Conservation (phyloP, 2,888 invertebrate genomes). For the Unio pictorum region DNA sequence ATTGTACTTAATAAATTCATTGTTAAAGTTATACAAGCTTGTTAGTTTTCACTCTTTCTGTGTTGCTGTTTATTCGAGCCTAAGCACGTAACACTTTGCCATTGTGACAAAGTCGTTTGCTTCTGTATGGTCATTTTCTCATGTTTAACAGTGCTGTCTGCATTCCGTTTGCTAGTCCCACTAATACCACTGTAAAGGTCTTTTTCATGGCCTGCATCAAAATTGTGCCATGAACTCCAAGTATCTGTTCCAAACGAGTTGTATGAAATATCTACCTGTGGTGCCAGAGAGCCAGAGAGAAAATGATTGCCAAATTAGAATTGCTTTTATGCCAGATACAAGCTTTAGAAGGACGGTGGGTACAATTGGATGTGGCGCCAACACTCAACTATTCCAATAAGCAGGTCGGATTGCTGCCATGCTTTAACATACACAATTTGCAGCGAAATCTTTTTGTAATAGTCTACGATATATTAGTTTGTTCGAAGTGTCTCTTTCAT, state of each 20-base stretch:
- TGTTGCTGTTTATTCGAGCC: too few species aligned
- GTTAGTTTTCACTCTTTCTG: too few species aligned
- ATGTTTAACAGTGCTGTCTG: constrained; percentile 9
- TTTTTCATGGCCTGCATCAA: constrained; percentile 22
- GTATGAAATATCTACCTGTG: constrained; percentile 11
- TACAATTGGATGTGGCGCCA: constrained; percentile 8
- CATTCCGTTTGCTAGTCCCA: constrained; percentile 6
- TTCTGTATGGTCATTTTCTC: constrained; percentile 10
- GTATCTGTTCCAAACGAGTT: neutral
- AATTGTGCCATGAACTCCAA: constrained; percentile 16
- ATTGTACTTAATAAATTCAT: too few species aligned
- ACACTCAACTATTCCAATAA: too few species aligned
- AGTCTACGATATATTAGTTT: constrained; percentile 7
- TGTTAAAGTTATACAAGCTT: too few species aligned
- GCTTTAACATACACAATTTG: constrained; percentile 1
- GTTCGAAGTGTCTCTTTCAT: constrained; percentile 24
- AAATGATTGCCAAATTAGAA: constrained; percentile 12
- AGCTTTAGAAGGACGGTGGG: constrained; percentile 11
- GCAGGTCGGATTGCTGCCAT: too few species aligned
- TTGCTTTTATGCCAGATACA: neutral
- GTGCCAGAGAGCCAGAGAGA: constrained; percentile 21
- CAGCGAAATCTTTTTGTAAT: neutral
- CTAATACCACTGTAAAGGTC: constrained; percentile 6
- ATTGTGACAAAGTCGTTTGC: constrained; percentile 9
- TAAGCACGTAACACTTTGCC: neutral